Evolutionary conservation across 2,888 invertebrate species (phyloP), one percentile per base, ranked within the genome.

Genomic region (Encarsia formosa): DNA sequence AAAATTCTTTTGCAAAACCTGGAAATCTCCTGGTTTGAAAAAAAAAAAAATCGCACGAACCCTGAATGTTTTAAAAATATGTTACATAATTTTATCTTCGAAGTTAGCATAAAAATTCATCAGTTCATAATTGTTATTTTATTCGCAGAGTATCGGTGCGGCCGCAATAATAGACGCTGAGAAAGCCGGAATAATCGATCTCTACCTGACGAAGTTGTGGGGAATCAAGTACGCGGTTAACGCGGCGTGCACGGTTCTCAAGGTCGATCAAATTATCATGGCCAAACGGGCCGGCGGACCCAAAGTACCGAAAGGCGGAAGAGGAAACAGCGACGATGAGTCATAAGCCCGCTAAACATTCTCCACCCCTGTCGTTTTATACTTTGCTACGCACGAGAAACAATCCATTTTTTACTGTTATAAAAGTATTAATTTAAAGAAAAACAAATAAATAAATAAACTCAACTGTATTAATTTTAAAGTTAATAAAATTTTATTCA

Each of bases 251-350:
- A 96, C 96, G 1, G 88, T 97, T 61, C 80, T 98, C 23, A 87
- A 89, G 73, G 92, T 98, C 22, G 95, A 97, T 77, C 94, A 97
- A 78, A 97, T 98, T 62, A 97, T 98, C 61, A 96, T 97, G 96
- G 94, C 97, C 0, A 97, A 97, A 77, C 82, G 89, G 64, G 95
- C 96, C 15, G 97, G 97, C 39, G 97, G 97, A 38, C 96, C 96
- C 0, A 96, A 95, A 74, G 82, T 90, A 2, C 82, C 83, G 65
- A 71, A 75, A 47, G 81, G 80, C 56, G 19, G 45, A 6, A 43
- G 24, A 43, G 79, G 75, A 20, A 77, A 78, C 62, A 84, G 86
- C 65, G 89, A 90, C 72, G 89, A 90, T 65, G 88, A 89, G 70
- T 64, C 61, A 48, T 65, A 62, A 59, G 39, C 16, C 49, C 39